Conservation (phyloP, 2,888 invertebrate genomes). For the Thecophora atra region DNA sequence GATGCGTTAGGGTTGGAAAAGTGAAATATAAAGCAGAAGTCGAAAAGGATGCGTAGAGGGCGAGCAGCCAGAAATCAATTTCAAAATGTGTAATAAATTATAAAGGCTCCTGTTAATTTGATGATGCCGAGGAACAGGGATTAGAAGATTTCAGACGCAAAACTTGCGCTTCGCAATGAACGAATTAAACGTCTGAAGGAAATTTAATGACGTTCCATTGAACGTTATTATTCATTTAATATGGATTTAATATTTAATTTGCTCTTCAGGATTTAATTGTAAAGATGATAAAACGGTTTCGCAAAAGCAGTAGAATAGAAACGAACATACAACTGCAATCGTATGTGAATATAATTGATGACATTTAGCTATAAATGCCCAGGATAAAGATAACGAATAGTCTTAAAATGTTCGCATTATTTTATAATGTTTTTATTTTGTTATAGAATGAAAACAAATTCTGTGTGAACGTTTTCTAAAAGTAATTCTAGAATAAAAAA, state of each 20-base stretch:
- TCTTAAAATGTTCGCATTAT: no score
- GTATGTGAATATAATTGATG: no score
- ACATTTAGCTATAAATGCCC: no score
- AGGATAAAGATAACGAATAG: no score
- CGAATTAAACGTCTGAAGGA: slow-evolving; percentile 42
- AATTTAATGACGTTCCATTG: slow-evolving; percentile 45
- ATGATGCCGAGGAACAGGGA: slow-evolving; percentile 57
- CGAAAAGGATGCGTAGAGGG: slow-evolving; percentile 57
- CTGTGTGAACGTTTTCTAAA: no score
- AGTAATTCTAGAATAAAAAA: no score
- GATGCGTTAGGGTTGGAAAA: slow-evolving; percentile 34
- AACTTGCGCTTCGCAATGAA: slow-evolving; percentile 6
- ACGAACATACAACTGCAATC: no score
- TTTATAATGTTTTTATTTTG: no score
- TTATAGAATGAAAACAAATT: no score
- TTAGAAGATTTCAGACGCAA: slow-evolving; percentile 42
- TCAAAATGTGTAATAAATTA: slow-evolving; percentile 60
- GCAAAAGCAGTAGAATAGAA: no score
- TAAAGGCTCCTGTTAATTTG: slow-evolving; percentile 59
- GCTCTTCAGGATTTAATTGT: slow-evolving; percentile 34
- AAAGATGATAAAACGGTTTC: background rate
- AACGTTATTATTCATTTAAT: slow-evolving; percentile 45
- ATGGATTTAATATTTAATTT: slow-evolving; percentile 49
- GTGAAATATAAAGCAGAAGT: slow-evolving; percentile 54
- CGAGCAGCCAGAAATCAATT: slow-evolving; percentile 43